phyloP scores from a whole-genome alignment of 2,797 vertebrate genomes.

The Hypotaenidia philippensis region DNA sequence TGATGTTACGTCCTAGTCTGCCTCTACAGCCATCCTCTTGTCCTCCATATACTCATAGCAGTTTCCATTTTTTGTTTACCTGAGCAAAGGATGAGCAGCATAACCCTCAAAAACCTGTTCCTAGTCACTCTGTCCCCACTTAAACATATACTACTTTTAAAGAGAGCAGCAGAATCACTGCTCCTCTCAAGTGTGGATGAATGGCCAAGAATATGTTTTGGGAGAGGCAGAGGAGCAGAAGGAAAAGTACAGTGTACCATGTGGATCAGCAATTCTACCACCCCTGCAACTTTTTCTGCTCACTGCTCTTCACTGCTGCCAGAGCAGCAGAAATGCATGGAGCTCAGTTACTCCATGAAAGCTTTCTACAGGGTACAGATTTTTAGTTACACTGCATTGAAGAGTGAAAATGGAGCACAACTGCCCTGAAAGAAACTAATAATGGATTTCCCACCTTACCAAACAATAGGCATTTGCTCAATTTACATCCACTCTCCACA shows the following conservation, averaged over 20 bases:
- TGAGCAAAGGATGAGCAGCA: neutral
- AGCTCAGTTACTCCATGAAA: slow-evolving; percentile 3
- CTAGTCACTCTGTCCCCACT: too few relatives aligned
- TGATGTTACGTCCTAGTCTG: accelerated
- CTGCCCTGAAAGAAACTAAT: neutral
- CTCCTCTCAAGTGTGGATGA: neutral
- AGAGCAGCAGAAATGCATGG: slow-evolving; percentile 7
- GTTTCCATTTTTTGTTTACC: neutral
- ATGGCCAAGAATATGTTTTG: neutral
- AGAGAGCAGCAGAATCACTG: neutral
- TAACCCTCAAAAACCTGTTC: neutral
- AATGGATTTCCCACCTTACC: slow-evolving; percentile 18
- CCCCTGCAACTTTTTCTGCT: neutral
- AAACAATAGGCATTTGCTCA: neutral
- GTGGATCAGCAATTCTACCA: neutral
- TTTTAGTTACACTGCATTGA: slow-evolving; percentile 16
- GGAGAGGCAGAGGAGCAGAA: neutral
- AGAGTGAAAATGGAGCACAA: neutral
- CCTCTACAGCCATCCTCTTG: neutral
- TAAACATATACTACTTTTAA: neutral
- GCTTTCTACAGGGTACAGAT: neutral
- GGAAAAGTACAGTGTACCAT: accelerated
- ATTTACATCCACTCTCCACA: neutral
- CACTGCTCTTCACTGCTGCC: neutral
- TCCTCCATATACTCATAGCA: accelerated